These are phyloP conservation scores for Teleogryllus occipitalis DNA, from an alignment of 1,140 invertebrate genomes.

Conservation along the genomic window DNA sequence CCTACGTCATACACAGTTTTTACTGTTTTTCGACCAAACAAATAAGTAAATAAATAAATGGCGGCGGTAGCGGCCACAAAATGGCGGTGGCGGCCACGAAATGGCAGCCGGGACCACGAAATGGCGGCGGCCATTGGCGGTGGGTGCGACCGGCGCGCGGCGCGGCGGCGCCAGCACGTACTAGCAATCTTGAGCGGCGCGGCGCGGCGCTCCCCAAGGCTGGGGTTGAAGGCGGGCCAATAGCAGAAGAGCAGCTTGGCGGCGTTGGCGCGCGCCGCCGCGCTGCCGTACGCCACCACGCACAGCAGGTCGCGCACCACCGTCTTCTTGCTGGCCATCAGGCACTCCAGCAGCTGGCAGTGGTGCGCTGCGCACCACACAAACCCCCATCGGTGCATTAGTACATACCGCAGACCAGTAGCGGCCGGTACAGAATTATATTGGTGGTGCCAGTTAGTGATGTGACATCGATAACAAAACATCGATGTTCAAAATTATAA, in stretches of 20 bases:
- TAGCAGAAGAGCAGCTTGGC: conserved; percentile 97
- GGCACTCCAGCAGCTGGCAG: conserved; percentile 86
- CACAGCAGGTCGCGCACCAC: conserved; percentile 88
- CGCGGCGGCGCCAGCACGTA: conserved; percentile 38
- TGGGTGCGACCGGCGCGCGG: conserved; percentile 58
- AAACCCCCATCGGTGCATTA: too few relatives aligned
- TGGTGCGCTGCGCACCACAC: conserved; percentile 64
- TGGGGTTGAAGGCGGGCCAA: conserved; percentile 96
- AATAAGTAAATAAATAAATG: too few relatives aligned
- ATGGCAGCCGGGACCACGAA: conserved; percentile 69
- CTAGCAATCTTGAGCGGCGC: conserved; percentile 84
- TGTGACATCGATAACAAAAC: too few relatives aligned
- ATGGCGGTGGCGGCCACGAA: conserved; percentile 42
- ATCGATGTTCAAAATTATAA: too few relatives aligned
- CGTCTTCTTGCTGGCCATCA: conserved; percentile 85
- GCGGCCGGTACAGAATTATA: too few relatives aligned
- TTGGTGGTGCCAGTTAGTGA: too few relatives aligned
- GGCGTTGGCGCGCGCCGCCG: conserved; percentile 80
- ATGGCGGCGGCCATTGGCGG: conserved; percentile 74
- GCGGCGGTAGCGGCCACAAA: too few relatives aligned
- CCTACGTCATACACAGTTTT: too few relatives aligned
- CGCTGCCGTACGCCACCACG: conserved; percentile 94
- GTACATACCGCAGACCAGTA: too few relatives aligned
- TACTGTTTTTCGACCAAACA: too few relatives aligned
- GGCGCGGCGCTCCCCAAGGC: conserved; percentile 81